Evolutionary conservation across 2,113 vertebrate genomes (phyloP).

Genomic region (Orcinus orca): DNA sequence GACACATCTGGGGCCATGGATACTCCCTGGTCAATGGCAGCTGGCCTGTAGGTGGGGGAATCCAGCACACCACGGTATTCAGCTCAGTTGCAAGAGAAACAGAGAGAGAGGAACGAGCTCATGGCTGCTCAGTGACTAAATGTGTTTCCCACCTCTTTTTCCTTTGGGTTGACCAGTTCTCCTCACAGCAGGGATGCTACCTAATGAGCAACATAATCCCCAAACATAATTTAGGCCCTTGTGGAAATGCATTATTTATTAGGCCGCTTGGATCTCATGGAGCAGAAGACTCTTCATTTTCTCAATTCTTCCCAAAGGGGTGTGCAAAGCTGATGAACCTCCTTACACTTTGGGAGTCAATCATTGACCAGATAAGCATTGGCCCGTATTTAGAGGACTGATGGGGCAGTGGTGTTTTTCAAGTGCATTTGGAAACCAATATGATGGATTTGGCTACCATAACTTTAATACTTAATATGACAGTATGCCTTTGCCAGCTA

Average conservation of each 20-base stretch:
- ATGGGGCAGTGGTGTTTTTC: background rate
- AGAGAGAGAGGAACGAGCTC: background rate
- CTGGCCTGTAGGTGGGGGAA: background rate
- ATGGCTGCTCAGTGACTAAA: background rate
- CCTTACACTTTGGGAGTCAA: background rate
- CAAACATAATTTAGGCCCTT: constrained; percentile 4
- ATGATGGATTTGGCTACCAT: background rate
- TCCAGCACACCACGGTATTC: background rate
- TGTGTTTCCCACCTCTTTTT: background rate
- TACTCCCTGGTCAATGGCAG: background rate
- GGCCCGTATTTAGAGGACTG: background rate
- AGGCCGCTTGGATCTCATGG: constrained; percentile 18
- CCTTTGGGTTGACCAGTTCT: constrained; percentile 18
- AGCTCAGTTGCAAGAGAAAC: background rate
- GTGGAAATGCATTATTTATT: constrained; percentile 49
- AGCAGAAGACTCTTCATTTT: constrained; percentile 32
- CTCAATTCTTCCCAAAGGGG: constrained; percentile 2
- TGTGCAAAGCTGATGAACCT: background rate
- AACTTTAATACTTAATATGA: background rate
- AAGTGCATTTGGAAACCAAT: background rate
- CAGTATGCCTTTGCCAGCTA: background rate
- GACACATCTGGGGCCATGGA: accelerated
- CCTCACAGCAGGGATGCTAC: background rate
- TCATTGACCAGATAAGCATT: background rate
- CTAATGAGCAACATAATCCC: constrained; percentile 40